Conservation (phyloP, 2,113 vertebrate genomes). For the Oncorhynchus keta region DNA sequence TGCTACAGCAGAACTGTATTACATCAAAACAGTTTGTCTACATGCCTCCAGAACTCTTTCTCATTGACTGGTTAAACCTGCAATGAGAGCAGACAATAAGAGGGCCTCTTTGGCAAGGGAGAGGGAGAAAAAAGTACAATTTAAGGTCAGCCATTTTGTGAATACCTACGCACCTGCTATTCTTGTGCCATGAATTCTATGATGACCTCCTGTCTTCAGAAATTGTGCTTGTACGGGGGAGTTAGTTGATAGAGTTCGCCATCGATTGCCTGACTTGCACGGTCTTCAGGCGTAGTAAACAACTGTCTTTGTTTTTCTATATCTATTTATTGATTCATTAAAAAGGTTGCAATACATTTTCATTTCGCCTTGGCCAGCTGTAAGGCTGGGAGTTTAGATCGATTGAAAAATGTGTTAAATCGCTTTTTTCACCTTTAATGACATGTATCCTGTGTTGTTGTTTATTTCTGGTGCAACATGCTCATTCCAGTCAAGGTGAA, state of each 20-base stretch:
- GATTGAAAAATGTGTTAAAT: conserved; percentile 3
- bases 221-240: neutral
- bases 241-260: conserved; percentile 23
- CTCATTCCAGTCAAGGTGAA: neutral
- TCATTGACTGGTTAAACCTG: conserved; percentile 12
- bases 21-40: conserved; percentile 19
- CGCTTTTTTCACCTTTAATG: conserved; percentile 14
- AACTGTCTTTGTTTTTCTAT: conserved; percentile 12
- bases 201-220: neutral
- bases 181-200: neutral
- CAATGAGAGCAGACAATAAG: conserved; percentile 27
- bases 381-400: neutral
- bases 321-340: conserved; percentile 22
- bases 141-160: neutral
- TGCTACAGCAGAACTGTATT: conserved; percentile 23
- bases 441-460: neutral
- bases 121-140: neutral
- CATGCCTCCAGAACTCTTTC: conserved; percentile 17
- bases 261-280: conserved; percentile 22
- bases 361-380: conserved; percentile 11
- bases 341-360: conserved; percentile 22
- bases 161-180: neutral
- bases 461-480: neutral
- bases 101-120: conserved; percentile 18
- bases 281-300: conserved; percentile 13